phyloP scores from a whole-genome alignment of 2,888 invertebrate species.

The Julus scandinavius region DNA sequence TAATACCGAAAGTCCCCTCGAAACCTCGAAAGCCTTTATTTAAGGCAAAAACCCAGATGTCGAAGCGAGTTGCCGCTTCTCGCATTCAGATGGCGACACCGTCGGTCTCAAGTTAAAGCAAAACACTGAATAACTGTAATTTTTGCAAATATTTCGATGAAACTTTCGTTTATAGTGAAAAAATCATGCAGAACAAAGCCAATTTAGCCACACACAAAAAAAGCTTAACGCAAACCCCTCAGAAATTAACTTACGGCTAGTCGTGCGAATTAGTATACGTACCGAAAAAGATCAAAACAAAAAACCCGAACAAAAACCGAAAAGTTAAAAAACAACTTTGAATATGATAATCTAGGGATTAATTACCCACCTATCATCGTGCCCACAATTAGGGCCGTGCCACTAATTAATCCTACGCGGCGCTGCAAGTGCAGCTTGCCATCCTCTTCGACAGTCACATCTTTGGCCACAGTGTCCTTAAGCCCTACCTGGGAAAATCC shows the following conservation, averaged over 20 bases:
- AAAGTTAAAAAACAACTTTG: neutral
- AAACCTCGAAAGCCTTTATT: neutral
- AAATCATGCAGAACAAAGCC: neutral
- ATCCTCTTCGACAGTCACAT: conserved; percentile 68
- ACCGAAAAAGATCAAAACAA: neutral
- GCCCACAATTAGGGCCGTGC: conserved; percentile 98
- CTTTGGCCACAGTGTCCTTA: conserved; percentile 42
- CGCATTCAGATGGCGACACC: neutral
- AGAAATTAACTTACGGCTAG: neutral
- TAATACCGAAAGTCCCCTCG: neutral
- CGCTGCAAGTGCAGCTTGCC: conserved; percentile 99
- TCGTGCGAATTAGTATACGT: neutral
- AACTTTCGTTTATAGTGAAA: neutral
- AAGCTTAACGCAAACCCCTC: neutral
- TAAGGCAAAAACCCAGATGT: no score
- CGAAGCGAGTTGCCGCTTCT: no score
- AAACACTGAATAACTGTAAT: neutral
- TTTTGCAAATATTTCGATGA: neutral
- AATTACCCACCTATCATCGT: conserved; percentile 89
- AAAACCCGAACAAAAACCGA: neutral
- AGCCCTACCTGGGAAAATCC: conserved; percentile 56
- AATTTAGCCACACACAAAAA: neutral
- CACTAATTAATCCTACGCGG: conserved; percentile 99
- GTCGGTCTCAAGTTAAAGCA: neutral
- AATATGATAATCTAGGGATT: neutral